Evolutionary conservation across 2,888 invertebrate species (phyloP), one percentile per base, ranked within the genome.

Genomic region (Noctuana brunneofusca): DNA sequence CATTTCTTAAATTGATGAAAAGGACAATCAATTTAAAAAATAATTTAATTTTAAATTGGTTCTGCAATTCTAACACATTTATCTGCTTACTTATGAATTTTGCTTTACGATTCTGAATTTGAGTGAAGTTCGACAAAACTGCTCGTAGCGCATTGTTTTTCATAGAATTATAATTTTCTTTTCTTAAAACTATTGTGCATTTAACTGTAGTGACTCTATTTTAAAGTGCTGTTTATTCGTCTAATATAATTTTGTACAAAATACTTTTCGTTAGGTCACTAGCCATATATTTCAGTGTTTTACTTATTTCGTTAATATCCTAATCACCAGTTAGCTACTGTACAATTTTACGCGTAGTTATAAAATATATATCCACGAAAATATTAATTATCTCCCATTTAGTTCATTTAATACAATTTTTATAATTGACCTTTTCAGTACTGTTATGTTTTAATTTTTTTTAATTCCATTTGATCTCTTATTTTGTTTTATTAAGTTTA

Each of bases 121-220:
- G 86, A 90, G 91, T 91, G 90, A 86, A 91, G 91, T 91, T 90
- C 81, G 91, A 91, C 91, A 88, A 86, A 86, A 87, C 82, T 79
- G 75, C 83, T 84, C 83, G 63, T 63, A 58, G 58, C 16, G 14
- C 27, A 22, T 59, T 55, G 53, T 64, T 62, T 27, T 60, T 58
- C 54, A 64, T 64, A 58, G 65, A 55, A 64, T 63, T 66, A 69
- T 68, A 69, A 68, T 73, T 35, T 35, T 35, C 35, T 35, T 68
- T 72, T 71, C 64, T 69, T 72, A 48, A 65, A 64, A 57, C 66
- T 68, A 65, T 64, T 67, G 63, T 65, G 56, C 53, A 65, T 65
- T 66, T 53, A 59, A 24, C 30, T 20, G 55, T 54, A 63, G 41
- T 43, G 48, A 24, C 56, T 41, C 8, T 59, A 32, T 58, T 38